Evolutionary conservation across 1,140 invertebrate genomes (phyloP).

Genomic region (Drosophila jambulina): DNA sequence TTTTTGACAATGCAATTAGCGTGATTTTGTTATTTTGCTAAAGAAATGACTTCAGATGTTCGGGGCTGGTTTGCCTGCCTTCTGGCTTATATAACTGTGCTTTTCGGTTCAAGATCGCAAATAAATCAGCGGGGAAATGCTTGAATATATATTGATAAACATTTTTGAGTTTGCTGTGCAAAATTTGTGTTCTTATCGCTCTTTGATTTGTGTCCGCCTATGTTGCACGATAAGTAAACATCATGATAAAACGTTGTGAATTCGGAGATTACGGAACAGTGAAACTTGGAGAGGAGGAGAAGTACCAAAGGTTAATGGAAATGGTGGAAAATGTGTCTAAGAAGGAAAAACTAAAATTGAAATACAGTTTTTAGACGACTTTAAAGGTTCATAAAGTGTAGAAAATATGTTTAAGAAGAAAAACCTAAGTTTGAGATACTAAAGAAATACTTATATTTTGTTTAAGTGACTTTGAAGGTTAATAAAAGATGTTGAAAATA

Average conservation of each 20-base stretch:
- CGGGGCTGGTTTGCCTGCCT: conserved; percentile 13
- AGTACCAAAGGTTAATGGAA: background rate
- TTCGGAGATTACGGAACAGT: conserved; percentile 5
- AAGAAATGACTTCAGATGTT: conserved; percentile 41
- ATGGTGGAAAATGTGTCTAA: background rate
- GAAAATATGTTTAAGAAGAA: too few relatives aligned
- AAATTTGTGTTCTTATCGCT: conserved; percentile 30
- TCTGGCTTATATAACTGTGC: conserved; percentile 17
- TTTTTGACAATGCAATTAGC: conserved; percentile 70
- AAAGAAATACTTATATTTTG: too few relatives aligned
- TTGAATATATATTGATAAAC: conserved; percentile 68
- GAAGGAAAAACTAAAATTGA: background rate
- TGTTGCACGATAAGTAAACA: conserved; percentile 43
- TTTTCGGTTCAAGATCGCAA: conserved; percentile 18
- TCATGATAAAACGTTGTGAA: conserved; percentile 4
- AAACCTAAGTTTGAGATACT: too few relatives aligned
- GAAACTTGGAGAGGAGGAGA: background rate
- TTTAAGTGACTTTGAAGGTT: too few relatives aligned
- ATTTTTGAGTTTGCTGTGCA: conserved; percentile 13
- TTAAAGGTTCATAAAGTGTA: background rate
- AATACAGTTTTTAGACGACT: background rate
- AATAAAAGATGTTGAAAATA: too few relatives aligned
- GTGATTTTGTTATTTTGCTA: conserved; percentile 61
- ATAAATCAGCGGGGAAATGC: conserved; percentile 43
- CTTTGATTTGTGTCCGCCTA: conserved; percentile 22